Evolutionary conservation across 2,888 invertebrate species (phyloP).

Genomic region (Iphiclides podalirius): DNA sequence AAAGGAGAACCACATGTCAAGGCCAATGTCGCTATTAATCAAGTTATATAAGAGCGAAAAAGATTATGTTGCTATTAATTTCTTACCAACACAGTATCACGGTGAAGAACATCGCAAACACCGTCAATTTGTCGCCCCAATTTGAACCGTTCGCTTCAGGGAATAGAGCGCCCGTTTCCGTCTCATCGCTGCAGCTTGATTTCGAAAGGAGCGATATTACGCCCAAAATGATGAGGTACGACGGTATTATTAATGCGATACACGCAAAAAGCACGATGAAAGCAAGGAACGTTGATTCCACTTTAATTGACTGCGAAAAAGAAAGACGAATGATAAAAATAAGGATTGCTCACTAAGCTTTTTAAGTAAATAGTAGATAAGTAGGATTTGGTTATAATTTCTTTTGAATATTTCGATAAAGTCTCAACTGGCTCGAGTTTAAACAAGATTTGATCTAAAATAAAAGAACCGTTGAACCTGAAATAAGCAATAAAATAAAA

Average conservation of each 20-base stretch:
- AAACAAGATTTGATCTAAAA: too few relatives aligned
- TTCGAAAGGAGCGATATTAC: conserved; percentile 75
- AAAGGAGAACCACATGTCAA: too few relatives aligned
- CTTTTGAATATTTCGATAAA: too few relatives aligned
- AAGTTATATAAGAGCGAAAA: background rate
- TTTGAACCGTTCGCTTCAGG: conserved; percentile 55
- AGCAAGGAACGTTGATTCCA: conserved; percentile 85
- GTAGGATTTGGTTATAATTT: too few relatives aligned
- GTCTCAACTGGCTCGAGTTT: too few relatives aligned
- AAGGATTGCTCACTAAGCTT: background rate
- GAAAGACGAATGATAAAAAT: conserved; percentile 7
- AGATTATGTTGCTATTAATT: background rate
- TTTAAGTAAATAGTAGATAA: too few relatives aligned
- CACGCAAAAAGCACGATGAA: conserved; percentile 82
- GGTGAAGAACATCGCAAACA: conserved; percentile 58
- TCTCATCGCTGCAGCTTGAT: conserved; percentile 58
- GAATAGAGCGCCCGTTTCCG: conserved; percentile 65
- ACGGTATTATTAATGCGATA: conserved; percentile 83
- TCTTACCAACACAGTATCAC: conserved; percentile 69
- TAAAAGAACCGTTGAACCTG: too few relatives aligned
- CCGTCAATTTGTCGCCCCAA: conserved; percentile 62
- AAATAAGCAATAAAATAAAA: too few relatives aligned
- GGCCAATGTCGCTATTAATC: background rate
- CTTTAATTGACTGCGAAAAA: conserved; percentile 82
- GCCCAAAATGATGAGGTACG: conserved; percentile 70